Conservation (phyloP, 2,113 vertebrate species). For the Dicerorhinus sumatrensis region DNA sequence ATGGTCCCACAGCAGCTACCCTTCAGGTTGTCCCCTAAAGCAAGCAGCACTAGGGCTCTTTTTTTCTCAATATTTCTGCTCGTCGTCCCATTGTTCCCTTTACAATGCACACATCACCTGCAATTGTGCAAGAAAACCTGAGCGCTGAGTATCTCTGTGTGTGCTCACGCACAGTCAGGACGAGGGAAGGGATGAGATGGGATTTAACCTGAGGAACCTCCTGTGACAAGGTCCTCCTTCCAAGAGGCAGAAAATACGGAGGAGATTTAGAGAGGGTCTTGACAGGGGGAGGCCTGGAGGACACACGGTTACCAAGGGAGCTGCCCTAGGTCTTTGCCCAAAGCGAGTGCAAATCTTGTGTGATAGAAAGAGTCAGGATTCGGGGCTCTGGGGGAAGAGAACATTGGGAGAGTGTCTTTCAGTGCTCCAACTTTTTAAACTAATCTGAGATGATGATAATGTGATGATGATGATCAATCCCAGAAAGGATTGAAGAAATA, state of each 20-base stretch:
- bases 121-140: background rate
- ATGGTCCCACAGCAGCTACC: background rate
- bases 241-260: background rate
- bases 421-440: background rate
- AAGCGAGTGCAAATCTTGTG: background rate
- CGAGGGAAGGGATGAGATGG: background rate
- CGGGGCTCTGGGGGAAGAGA: background rate
- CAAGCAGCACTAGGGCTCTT: background rate
- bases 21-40: background rate
- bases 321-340: background rate
- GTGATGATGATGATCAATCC: background rate
- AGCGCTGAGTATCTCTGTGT: background rate
- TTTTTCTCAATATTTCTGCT: background rate
- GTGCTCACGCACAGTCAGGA: accelerated
- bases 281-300: background rate
- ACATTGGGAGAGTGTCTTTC: background rate
- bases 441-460: background rate
- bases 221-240: background rate
- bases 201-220: background rate
- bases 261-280: background rate
- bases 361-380: background rate
- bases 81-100: background rate
- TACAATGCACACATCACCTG: background rate
- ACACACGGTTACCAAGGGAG: background rate
- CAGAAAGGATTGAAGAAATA: background rate